Evolutionary conservation across 2,797 vertebrate species (phyloP), one percentile per base, ranked within the genome.

Genomic region (Myotis vivesi): DNA sequence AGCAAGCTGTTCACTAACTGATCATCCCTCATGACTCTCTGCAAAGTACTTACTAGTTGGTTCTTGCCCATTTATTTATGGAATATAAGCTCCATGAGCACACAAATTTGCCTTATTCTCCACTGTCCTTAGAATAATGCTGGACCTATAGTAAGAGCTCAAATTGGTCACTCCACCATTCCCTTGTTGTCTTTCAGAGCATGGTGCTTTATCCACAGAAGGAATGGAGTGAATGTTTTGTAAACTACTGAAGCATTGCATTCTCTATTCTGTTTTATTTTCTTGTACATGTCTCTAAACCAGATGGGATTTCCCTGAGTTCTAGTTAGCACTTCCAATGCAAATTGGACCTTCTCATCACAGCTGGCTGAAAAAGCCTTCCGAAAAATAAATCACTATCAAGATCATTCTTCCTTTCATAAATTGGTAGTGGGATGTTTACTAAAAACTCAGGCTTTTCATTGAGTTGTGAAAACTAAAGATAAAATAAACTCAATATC

Each of bases 211-310:
- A 71, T 23, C 23, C 46, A 41, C 19, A 12, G 5, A 44, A 83
- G 25, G 71, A 1, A 1, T 22, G 5, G 30, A 25, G 33, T 59
- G 57, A 44, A 64, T 77, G 33, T 73, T 91, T 71, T 53, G 59
- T 57, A 90, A 90, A 95, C 49, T 46, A 53, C 33, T 77, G 92
- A 98, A 83, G 28, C 28, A 41, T 75, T 90, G 71, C 64, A 79
- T 93, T 93, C 76, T 96, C 88, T 73, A 68, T 79, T 72, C 85
- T 92, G 89, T 89, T 95, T 96, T 96, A 81, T 96, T 97, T 92
- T 95, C 76, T 87, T 94, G 94, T 49, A 93, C 81, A 94, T 53
- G 33, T 28, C 53, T 97, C 46, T 89, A 96, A 96, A 93, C 69
- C 81, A 94, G 95, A 96, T 84, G 79, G 59, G 62, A 94, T 81